Conservation (phyloP, 2,113 vertebrate genomes). For the Lagopus leucura region DNA sequence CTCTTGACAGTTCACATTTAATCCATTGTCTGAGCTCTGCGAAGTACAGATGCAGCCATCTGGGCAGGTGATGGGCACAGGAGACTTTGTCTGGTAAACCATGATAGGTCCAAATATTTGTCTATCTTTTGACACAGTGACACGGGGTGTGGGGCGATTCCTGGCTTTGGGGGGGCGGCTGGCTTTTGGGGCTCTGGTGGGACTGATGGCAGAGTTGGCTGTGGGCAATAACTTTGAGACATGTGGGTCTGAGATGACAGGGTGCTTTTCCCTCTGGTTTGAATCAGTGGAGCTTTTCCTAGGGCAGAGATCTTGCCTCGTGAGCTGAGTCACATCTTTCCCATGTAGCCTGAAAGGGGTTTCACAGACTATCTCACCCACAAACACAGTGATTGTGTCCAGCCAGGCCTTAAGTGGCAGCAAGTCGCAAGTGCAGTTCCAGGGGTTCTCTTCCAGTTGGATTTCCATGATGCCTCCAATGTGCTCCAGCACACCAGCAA, state of each 20-base stretch:
- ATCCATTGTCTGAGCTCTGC: conserved; percentile 92
- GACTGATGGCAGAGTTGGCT: conserved; percentile 83
- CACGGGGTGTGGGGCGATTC: conserved; percentile 91
- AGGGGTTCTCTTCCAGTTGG: conserved; percentile 97
- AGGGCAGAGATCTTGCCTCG: conserved; percentile 95
- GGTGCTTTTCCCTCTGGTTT: conserved; percentile 80
- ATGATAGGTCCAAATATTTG: conserved; percentile 98
- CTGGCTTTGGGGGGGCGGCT: conserved; percentile 93
- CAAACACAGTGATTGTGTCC: conserved; percentile 95
- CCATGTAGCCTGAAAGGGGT: conserved; percentile 95
- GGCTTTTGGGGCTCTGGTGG: conserved; percentile 90
- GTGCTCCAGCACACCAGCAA: conserved; percentile 95
- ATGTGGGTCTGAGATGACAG: conserved; percentile 83
- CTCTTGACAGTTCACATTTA: conserved; percentile 98
- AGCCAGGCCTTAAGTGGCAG: conserved; percentile 96
- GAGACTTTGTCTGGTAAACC: conserved; percentile 98
- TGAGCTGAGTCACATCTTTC: conserved; percentile 95
- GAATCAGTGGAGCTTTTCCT: conserved; percentile 86
- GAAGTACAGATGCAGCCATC: conserved; percentile 92
- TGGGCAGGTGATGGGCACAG: conserved; percentile 91
- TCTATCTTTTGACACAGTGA: conserved; percentile 89
- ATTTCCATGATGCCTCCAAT: conserved; percentile 99
- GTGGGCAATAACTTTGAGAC: conserved; percentile 84
- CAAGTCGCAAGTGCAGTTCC: conserved; percentile 98
- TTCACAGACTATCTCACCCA: conserved; percentile 96